Percentiles rank a stretch among this genome's conserved stretches.
phyloP scores from a whole-genome alignment of 2,888 invertebrate species.

The Parelbella ahira region DNA sequence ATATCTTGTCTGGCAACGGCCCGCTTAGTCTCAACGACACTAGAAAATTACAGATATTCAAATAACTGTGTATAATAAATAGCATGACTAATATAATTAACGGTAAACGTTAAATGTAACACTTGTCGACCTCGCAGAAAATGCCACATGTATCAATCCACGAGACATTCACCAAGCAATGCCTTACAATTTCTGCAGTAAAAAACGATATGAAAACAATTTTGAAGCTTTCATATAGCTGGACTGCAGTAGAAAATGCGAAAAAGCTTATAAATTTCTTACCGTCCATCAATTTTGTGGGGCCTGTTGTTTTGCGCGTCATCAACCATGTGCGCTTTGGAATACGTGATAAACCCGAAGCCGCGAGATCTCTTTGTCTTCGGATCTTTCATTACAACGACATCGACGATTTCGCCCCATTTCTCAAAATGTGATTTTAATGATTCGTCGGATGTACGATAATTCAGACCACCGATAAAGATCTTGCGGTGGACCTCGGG shows the following conservation, averaged over 20 bases:
- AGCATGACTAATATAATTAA: no score
- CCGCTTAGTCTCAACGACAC: conserved; percentile 97
- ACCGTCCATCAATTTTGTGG: conserved; percentile 94
- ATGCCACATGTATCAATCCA: conserved; percentile 58
- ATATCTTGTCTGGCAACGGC: conserved; percentile 97
- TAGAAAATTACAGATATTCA: no score
- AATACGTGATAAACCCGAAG: conserved; percentile 99
- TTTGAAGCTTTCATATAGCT: conserved; percentile 59
- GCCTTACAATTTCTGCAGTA: conserved; percentile 61
- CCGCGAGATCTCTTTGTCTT: conserved; percentile 97
- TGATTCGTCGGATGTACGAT: conserved; percentile 96
- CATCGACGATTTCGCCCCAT: conserved; percentile 98
- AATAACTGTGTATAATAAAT: no score
- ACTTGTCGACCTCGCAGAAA: conserved; percentile 68
- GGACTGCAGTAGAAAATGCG: conserved; percentile 52
- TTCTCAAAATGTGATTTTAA: conserved; percentile 96
- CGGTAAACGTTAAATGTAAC: conserved; percentile 2
- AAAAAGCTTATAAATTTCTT: conserved; percentile 35
- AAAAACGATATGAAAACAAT: conserved; percentile 68
- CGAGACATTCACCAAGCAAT: conserved; percentile 70
- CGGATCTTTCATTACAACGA: conserved; percentile 98
- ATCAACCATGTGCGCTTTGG: conserved; percentile 96
- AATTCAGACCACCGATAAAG: conserved; percentile 97
- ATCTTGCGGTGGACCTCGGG: conserved; percentile 94
- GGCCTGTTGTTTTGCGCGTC: conserved; percentile 95